Conservation (phyloP, 2,113 vertebrate genomes). For the Piaya cayana region DNA sequence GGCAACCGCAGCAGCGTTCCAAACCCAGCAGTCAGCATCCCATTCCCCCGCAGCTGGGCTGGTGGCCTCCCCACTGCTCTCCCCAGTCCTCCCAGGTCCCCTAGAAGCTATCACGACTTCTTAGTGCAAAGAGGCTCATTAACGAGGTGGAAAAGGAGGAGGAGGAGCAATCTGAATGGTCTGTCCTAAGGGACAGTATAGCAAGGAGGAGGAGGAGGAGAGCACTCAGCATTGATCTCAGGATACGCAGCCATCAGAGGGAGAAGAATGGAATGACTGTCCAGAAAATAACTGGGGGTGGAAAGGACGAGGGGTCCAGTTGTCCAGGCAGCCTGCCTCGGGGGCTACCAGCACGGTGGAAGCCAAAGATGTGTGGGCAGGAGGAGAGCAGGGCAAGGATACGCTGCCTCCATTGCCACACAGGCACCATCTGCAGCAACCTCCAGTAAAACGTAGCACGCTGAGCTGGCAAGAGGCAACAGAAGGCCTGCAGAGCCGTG, state of each 20-base stretch:
- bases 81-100: not conserved
- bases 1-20: not conserved
- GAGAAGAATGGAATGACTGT: not conserved
- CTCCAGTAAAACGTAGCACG: not conserved
- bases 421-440: not conserved
- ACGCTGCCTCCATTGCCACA: not conserved
- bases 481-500: not conserved
- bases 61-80: not conserved
- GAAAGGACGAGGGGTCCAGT: not conserved
- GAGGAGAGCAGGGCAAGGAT: not conserved
- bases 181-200: constrained; percentile 19
- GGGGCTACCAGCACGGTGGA: not conserved
- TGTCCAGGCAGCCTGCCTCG: not conserved
- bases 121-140: constrained; percentile 30
- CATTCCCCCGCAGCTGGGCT: fast-evolving
- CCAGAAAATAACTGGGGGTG: not conserved
- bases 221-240: not conserved
- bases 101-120: not conserved
- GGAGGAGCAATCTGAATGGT: constrained; percentile 41
- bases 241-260: not conserved
- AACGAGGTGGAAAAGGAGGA: constrained; percentile 47
- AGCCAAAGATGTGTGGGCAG: not conserved
- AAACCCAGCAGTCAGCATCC: not conserved
- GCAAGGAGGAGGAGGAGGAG: constrained; percentile 33
- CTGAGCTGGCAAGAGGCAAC: not conserved